Evolutionary conservation across 2,888 invertebrate genomes (phyloP), one percentile per base, ranked within the genome.

Genomic region (Bruchidius siliquastri): DNA sequence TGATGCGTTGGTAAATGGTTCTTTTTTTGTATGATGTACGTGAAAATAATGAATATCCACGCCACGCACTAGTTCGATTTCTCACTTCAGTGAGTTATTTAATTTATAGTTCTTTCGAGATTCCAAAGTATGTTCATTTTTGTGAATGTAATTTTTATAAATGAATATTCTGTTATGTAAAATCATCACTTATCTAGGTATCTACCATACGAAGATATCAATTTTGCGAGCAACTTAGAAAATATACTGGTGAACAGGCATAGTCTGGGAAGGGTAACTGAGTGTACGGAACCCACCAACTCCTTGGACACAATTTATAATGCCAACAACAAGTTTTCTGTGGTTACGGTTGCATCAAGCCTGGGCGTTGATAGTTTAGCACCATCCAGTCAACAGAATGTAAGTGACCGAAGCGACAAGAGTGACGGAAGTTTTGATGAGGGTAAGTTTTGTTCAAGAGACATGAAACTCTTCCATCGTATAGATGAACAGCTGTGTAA

Each of bases 241-340:
- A 71, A 68, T 67, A 69, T 73, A 2, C 21, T 75, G 8, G 20
- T 71, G 67, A 75, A 72, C 49, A 75, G 71, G 20, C 73, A 73
- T 68, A 77, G 76, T 74, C 71, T 76, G 71, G 78, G 78, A 2
- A 74, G 79, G 66, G 78, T 80, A 18, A 79, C 80, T 2, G 80
- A 80, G 75, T 77, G 79, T 26, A 80, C 79, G 0, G 80, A 80
- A 72, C 77, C 80, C 20, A 68, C 74, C 18, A 73, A 75, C 49
- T 77, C 76, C 0, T 10, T 75, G 30, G 73, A 71, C 18, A 75
- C 73, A 26, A 26, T 74, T 6, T 21, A 69, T 10, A 72, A 72
- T 22, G 21, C 49, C 18, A 69, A 32, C n/a, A 20, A n/a, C 21
- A 68, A 13, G 22, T 68, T 68, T 68, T 22, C 68, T 10, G 21